phyloP scores from a whole-genome alignment of 2,888 invertebrate genomes.

The Drosophila lacicola region DNA sequence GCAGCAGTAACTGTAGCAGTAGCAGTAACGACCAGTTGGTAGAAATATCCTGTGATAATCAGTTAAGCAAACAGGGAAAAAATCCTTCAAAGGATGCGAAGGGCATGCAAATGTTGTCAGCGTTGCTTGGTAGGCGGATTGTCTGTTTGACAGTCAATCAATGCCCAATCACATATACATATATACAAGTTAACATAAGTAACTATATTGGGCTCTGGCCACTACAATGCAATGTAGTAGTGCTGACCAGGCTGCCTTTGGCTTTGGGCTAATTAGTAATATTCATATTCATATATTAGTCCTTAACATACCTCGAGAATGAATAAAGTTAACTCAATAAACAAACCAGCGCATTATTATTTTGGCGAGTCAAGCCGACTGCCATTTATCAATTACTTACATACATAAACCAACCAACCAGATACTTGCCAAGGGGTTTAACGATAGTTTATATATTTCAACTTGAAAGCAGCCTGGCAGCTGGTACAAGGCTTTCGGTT shows the following conservation, averaged over 20 bases:
- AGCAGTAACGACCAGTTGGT: slow-evolving; percentile 1
- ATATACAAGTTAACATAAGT: neutral
- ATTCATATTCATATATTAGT: no score
- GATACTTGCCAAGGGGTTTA: no score
- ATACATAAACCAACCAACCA: neutral
- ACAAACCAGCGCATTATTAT: no score
- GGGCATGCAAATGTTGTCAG: slow-evolving; percentile 9
- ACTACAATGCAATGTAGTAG: no score
- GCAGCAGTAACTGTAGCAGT: neutral
- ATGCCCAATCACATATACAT: slow-evolving; percentile 16
- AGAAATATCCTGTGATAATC: slow-evolving; percentile 67
- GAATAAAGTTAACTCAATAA: no score
- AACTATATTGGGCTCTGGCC: no score
- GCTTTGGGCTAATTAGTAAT: no score
- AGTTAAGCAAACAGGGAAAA: slow-evolving; percentile 55
- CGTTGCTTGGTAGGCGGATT: slow-evolving; percentile 1
- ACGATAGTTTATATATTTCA: no score
- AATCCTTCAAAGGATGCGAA: slow-evolving; percentile 14
- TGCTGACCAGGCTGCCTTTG: no score
- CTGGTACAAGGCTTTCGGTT: neutral
- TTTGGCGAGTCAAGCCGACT: no score
- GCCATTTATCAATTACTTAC: neutral
- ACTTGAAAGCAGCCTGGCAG: no score
- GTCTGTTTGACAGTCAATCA: slow-evolving; percentile 61
- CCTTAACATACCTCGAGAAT: no score